Evolutionary conservation across 64 coral and sea anemone species (phyloP).

Genomic region (Stichodactyla helianthus): DNA sequence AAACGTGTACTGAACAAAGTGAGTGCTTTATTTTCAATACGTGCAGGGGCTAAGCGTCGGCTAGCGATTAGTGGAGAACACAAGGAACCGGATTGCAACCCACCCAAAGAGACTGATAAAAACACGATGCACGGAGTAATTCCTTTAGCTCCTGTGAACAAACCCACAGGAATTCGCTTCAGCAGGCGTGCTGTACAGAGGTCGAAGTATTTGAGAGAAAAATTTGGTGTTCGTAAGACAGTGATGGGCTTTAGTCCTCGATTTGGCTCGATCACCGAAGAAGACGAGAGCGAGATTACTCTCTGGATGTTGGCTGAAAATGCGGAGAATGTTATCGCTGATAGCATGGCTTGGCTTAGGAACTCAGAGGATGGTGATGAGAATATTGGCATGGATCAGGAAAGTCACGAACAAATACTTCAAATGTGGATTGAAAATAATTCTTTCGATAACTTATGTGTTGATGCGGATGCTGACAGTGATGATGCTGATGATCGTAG

Average conservation of each 20-base stretch:
- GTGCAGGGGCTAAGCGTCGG: not conserved
- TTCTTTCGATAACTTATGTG: not conserved
- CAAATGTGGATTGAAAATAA: constrained; percentile 22
- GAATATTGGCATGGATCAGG: not conserved
- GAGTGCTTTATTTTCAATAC: constrained; percentile 3
- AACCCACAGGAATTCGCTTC: constrained; percentile 14
- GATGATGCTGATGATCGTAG: too few relatives aligned
- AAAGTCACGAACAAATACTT: not conserved
- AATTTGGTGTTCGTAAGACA: constrained; percentile 13
- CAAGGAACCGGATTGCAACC: not conserved
- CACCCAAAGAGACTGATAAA: not conserved
- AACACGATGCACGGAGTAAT: not conserved
- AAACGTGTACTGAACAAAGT: constrained; percentile 2
- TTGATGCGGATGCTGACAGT: too few relatives aligned
- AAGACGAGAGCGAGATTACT: constrained; percentile 16
- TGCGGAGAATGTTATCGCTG: constrained; percentile 14
- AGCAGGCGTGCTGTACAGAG: constrained; percentile 2
- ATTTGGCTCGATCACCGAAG: constrained; percentile 6
- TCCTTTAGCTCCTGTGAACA: not conserved
- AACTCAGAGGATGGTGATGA: not conserved
- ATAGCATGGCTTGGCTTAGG: not conserved
- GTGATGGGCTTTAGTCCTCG: constrained; percentile 21
- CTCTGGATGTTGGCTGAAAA: constrained; percentile 24
- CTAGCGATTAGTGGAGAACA: not conserved
- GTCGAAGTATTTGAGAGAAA: constrained; percentile 11